Evolutionary conservation across 2,113 vertebrate genomes (phyloP).

Genomic region (Orycteropus afer): DNA sequence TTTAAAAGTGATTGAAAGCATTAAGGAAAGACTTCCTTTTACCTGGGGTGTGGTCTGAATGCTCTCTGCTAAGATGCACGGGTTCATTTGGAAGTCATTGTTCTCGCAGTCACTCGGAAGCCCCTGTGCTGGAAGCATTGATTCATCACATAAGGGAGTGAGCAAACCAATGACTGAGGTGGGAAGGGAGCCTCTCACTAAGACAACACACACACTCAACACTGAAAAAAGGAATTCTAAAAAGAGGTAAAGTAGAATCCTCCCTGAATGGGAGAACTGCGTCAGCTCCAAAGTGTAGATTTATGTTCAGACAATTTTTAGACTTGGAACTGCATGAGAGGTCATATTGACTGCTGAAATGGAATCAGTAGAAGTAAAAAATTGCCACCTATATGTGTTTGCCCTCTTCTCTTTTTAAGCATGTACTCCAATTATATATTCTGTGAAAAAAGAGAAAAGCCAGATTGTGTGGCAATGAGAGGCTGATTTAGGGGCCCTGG

Average conservation of each 20-base stretch:
- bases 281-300: constrained; percentile 54
- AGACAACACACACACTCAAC: constrained; percentile 67
- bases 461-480: constrained; percentile 50
- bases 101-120: constrained; percentile 69
- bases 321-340: constrained; percentile 47
- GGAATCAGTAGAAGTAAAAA: not conserved
- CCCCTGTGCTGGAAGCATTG: constrained; percentile 78
- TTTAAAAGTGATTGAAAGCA: constrained; percentile 71
- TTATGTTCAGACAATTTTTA: constrained; percentile 54
- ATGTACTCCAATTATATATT: constrained; percentile 54
- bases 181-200: constrained; percentile 75
- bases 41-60: constrained; percentile 78
- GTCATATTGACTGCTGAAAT: constrained; percentile 52
- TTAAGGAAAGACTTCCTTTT: constrained; percentile 77
- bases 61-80: constrained; percentile 73
- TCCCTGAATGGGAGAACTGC: constrained; percentile 31
- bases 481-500: constrained; percentile 17
- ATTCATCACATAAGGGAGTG: constrained; percentile 74
- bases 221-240: constrained; percentile 55
- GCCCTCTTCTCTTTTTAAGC: constrained; percentile 47
- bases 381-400: not conserved
- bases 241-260: constrained; percentile 66
- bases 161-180: constrained; percentile 75
- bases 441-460: constrained; percentile 37
- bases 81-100: constrained; percentile 79